A percentile compares a stretch with the other conserved stretches of the same genome.
Evolutionary conservation across 2,113 vertebrate species (phyloP).

Genomic region (Symphodus melops): DNA sequence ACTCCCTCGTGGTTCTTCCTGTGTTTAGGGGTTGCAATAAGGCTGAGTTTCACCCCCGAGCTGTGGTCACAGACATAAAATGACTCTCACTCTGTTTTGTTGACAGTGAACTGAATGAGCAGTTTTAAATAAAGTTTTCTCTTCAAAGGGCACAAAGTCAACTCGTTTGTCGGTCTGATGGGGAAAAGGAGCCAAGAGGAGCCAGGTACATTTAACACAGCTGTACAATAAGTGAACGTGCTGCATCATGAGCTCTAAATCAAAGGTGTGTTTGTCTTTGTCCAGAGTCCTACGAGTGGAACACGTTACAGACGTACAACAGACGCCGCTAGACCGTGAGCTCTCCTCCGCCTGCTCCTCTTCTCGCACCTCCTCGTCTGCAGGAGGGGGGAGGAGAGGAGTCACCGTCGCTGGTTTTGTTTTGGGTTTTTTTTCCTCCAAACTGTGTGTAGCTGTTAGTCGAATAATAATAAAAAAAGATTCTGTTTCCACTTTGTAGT

Average conservation of each 20-base stretch:
- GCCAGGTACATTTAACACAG: conserved; percentile 83
- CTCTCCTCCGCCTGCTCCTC: conserved; percentile 52
- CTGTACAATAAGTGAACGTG: background rate
- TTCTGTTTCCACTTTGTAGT: conserved; percentile 73
- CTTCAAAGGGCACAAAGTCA: conserved; percentile 94
- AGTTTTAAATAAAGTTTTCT: conserved; percentile 53
- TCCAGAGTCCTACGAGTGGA: conserved; percentile 90
- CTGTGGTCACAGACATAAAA: too few species aligned
- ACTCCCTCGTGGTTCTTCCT: too few species aligned
- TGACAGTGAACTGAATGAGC: background rate
- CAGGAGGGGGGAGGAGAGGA: conserved; percentile 17
- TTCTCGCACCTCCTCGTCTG: conserved; percentile 58
- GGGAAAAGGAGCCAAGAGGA: conserved; percentile 95
- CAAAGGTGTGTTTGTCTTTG: conserved; percentile 13
- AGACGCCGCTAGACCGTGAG: conserved; percentile 83
- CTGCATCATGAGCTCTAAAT: background rate
- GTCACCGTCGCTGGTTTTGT: conserved; percentile 45
- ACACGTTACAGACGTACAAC: conserved; percentile 86
- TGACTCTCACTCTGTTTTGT: too few species aligned
- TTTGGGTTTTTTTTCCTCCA: conserved; percentile 79
- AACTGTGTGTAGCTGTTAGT: conserved; percentile 80
- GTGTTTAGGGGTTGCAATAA: too few species aligned
- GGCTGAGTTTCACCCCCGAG: too few species aligned
- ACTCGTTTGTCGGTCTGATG: conserved; percentile 98
- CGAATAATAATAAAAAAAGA: conserved; percentile 82